Percentiles rank a stretch among this genome's conserved stretches.
phyloP scores from a whole-genome alignment of 2,888 invertebrate species.

The Chironomus tentans region DNA sequence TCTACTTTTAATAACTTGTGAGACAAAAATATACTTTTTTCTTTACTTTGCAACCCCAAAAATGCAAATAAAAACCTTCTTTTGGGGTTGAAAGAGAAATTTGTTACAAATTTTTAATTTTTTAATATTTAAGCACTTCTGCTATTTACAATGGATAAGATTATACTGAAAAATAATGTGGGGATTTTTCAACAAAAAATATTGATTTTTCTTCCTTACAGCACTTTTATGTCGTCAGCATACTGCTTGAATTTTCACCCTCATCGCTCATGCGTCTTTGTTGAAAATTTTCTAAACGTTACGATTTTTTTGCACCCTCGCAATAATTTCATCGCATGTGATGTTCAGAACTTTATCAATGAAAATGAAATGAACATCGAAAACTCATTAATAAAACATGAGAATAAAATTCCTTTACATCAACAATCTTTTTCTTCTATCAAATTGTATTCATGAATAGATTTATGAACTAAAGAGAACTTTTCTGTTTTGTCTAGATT shows the following conservation, averaged over 20 bases:
- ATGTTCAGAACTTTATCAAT: neutral
- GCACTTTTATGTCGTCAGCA: constrained; percentile 19
- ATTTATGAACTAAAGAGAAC: no score
- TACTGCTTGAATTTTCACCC: constrained; percentile 16
- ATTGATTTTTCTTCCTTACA: constrained; percentile 25
- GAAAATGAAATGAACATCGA: neutral
- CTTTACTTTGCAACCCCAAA: neutral
- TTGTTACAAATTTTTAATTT: neutral
- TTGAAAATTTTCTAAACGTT: neutral
- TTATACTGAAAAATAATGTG: constrained; percentile 7
- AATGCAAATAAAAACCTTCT: neutral
- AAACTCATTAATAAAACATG: neutral
- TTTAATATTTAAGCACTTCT: constrained; percentile 14
- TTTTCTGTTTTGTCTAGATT: no score
- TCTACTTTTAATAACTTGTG: neutral
- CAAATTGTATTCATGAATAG: neutral
- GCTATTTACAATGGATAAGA: constrained; percentile 14
- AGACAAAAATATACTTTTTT: neutral
- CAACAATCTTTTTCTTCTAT: neutral
- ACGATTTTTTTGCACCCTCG: neutral
- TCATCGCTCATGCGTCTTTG: neutral
- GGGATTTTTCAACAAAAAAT: neutral
- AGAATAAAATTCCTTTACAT: neutral
- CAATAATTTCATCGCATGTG: no score
- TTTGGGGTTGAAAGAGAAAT: neutral